Evolutionary conservation across 1,140 invertebrate species (phyloP).

Genomic region (Leptestheria dahalacensis): DNA sequence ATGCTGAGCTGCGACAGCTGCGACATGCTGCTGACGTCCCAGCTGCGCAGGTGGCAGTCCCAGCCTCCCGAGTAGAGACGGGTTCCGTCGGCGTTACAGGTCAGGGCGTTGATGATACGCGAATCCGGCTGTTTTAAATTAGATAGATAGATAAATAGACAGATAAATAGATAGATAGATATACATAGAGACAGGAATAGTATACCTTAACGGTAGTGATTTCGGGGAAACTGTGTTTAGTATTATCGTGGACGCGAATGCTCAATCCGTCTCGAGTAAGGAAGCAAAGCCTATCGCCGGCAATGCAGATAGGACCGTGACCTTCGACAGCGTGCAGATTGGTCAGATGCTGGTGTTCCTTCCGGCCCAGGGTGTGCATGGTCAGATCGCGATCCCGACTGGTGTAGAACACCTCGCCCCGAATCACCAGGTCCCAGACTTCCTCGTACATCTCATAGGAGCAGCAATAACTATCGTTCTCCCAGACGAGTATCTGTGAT

Average conservation of each 20-base stretch:
- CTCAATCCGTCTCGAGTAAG: constrained; percentile 9
- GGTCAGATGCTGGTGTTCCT: neutral
- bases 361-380: constrained; percentile 2
- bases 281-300: neutral
- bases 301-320: constrained; percentile 9
- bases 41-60: constrained; percentile 10
- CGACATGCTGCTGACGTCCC: neutral
- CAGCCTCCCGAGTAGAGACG: constrained; percentile 11
- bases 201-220: constrained; percentile 2
- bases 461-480: neutral
- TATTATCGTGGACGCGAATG: constrained; percentile 9
- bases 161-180: neutral
- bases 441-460: constrained; percentile 9
- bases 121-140: neutral
- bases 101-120: constrained; percentile 13
- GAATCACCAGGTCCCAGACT: constrained; percentile 12
- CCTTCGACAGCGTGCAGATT: constrained; percentile 3
- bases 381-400: constrained; percentile 12
- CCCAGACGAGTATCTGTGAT: constrained; percentile 9
- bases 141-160: neutral
- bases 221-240: neutral
- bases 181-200: neutral
- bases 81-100: constrained; percentile 2
- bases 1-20: constrained; percentile 1
- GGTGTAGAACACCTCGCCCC: constrained; percentile 2